Conservation (phyloP, 2,888 invertebrate genomes). For the Drosophila maculinotata region DNA sequence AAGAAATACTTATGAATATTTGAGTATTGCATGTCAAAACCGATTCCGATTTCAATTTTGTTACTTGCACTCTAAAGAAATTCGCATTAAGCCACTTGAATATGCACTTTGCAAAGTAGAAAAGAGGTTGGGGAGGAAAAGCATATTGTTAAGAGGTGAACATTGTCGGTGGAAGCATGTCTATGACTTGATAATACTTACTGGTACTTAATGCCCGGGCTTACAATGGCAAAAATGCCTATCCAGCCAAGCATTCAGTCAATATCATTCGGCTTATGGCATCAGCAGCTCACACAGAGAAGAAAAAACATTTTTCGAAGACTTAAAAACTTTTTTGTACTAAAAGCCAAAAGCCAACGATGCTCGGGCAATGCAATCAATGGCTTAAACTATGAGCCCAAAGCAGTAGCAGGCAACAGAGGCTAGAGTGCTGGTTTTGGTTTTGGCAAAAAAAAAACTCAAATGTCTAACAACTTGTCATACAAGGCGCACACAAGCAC, state of each 20-base stretch:
- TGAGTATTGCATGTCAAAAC: slow-evolving; percentile 1
- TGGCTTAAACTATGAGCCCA: slow-evolving; percentile 68
- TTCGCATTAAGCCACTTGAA: slow-evolving; percentile 17
- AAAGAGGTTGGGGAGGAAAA: not conserved
- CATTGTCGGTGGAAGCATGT: slow-evolving; percentile 25
- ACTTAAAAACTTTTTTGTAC: slow-evolving; percentile 66
- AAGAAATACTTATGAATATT: not conserved
- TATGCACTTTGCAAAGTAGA: slow-evolving; percentile 22
- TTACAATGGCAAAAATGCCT: slow-evolving; percentile 64
- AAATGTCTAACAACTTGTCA: slow-evolving; percentile 77
- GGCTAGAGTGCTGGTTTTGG: slow-evolving; percentile 16
- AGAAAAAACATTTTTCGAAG: slow-evolving; percentile 64
- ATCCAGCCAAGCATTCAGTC: slow-evolving; percentile 57
- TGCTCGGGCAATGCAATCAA: slow-evolving; percentile 72
- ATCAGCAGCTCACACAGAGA: slow-evolving; percentile 33
- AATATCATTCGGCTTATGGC: slow-evolving; percentile 68
- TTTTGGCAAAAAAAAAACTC: slow-evolving; percentile 46
- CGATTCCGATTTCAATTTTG: slow-evolving; percentile 11
- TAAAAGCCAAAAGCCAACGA: slow-evolving; percentile 59
- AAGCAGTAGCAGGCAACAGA: not conserved
- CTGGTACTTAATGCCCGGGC: slow-evolving; percentile 48
- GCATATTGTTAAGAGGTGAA: slow-evolving; percentile 19
- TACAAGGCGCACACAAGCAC: slow-evolving; percentile 55
- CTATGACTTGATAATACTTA: slow-evolving; percentile 56
- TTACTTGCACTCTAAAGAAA: slow-evolving; percentile 3